Percentiles rank a stretch among this genome's conserved stretches.
phyloP scores from a whole-genome alignment of 2,113 vertebrate genomes.

The Glareola pratincola region DNA sequence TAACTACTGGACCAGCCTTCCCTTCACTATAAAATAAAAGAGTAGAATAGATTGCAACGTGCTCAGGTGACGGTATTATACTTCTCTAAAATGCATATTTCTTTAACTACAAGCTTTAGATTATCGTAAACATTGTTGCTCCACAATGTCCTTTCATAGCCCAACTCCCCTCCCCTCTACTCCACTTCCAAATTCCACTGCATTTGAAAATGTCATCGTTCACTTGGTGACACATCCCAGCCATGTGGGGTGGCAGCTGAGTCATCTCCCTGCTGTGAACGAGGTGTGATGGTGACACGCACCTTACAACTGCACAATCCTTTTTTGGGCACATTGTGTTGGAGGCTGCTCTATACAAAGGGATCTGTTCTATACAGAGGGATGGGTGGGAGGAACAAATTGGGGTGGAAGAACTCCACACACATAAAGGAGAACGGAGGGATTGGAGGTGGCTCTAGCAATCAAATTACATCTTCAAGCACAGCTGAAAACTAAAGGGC shows the following conservation, averaged over 20 bases:
- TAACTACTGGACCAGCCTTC: neutral
- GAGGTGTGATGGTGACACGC: conserved; percentile 38
- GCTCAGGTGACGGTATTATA: neutral
- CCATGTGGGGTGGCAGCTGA: conserved; percentile 48
- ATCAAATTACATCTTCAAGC: neutral
- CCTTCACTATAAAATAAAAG: neutral
- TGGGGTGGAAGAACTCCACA: neutral
- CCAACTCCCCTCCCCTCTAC: neutral
- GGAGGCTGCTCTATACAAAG: conserved; percentile 40
- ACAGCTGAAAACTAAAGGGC: neutral
- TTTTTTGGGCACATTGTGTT: conserved; percentile 54
- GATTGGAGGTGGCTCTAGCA: conserved; percentile 11
- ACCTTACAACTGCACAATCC: conserved; percentile 43
- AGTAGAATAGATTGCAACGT: neutral
- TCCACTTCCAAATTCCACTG: neutral
- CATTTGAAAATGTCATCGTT: conserved; percentile 17
- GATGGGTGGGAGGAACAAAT: conserved; percentile 53
- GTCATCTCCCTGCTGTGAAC: conserved; percentile 46
- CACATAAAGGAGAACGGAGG: neutral
- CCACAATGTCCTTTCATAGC: neutral
- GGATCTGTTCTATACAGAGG: conserved; percentile 29
- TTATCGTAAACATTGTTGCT: neutral
- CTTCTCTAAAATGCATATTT: neutral
- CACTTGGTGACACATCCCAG: conserved; percentile 59
- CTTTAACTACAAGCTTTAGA: neutral